Percentiles rank a stretch among this genome's conserved stretches.
Conservation (phyloP, 2,888 invertebrate species). For the Odontocolon sp. region DNA sequence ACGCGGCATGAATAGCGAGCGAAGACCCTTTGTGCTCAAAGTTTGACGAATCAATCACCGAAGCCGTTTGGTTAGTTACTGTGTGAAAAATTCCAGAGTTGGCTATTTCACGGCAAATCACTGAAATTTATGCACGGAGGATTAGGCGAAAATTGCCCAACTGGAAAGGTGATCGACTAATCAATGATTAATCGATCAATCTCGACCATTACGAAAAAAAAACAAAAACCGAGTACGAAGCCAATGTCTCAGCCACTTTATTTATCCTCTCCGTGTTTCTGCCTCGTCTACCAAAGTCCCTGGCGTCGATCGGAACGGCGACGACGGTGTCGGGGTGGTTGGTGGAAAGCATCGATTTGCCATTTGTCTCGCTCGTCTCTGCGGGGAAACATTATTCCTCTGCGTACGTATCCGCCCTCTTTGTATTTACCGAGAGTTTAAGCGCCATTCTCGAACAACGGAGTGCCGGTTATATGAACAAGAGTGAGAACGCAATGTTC, state of each 20-base stretch:
- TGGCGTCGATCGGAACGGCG: conserved; percentile 26
- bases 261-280: conserved; percentile 16
- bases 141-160: too few species aligned
- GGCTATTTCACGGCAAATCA: too few species aligned
- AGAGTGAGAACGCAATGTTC: too few species aligned
- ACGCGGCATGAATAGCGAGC: conserved; percentile 64
- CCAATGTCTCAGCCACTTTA: background rate
- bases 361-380: conserved; percentile 75
- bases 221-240: too few species aligned
- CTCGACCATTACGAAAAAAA: too few species aligned
- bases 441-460: conserved; percentile 15
- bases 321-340: conserved; percentile 31
- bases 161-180: too few species aligned
- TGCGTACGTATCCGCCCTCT: too few species aligned
- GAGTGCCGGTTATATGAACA: background rate
- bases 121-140: too few species aligned
- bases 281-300: conserved; percentile 12
- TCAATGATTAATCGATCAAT: too few species aligned
- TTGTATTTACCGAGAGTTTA: conserved; percentile 49
- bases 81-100: conserved; percentile 3
- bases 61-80: conserved; percentile 14
- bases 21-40: conserved; percentile 62
- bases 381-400: conserved; percentile 70
- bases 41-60: conserved; percentile 69
- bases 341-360: conserved; percentile 74